These are phyloP conservation scores for Deroptyus accipitrinus DNA, from an alignment of 2,113 vertebrate genomes.

Conservation along the genomic window DNA sequence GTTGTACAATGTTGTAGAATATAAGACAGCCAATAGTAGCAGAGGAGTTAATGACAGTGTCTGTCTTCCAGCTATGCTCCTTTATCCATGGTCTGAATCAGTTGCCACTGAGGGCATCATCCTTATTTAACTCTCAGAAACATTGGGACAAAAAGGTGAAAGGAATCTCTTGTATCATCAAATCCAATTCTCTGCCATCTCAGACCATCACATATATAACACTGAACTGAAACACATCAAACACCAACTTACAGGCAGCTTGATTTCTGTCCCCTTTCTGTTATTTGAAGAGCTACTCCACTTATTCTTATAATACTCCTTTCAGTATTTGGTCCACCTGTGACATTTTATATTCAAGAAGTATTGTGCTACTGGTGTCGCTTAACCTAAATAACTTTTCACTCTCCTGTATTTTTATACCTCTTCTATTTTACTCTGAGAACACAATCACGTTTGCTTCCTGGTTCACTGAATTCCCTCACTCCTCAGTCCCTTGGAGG, in stretches of 20 bases:
- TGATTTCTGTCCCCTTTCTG: neutral
- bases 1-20: neutral
- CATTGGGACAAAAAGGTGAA: neutral
- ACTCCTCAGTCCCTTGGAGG: neutral
- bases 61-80: neutral
- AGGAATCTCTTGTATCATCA: neutral
- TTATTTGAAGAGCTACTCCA: neutral
- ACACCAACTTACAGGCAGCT: neutral
- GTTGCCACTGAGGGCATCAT: neutral
- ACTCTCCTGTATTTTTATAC: neutral
- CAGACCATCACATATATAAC: neutral
- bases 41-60: neutral
- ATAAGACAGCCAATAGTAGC: neutral
- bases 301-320: neutral
- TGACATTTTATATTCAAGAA: constrained; percentile 16
- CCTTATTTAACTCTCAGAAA: neutral
- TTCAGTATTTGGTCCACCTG: neutral
- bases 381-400: constrained; percentile 36
- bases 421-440: neutral
- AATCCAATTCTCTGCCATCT: neutral
- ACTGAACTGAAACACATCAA: neutral
- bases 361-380: neutral
- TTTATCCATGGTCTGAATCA: neutral
- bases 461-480: constrained; percentile 37
- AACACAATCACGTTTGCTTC: constrained; percentile 28